Evolutionary conservation across 2,888 invertebrate species (phyloP).

Genomic region (Lasius platythorax): DNA sequence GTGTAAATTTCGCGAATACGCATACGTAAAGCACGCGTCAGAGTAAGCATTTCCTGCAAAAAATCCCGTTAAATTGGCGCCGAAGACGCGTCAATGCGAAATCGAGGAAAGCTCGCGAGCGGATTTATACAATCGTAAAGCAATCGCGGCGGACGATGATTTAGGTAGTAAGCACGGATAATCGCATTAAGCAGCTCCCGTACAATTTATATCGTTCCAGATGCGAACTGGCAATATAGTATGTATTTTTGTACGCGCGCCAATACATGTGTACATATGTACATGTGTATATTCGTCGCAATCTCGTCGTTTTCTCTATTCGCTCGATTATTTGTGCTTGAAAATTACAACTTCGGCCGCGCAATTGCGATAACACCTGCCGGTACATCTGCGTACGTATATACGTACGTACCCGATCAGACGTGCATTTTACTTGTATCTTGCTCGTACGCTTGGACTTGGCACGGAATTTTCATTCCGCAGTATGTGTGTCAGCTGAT

Average conservation of each 20-base stretch:
- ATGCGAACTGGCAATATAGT: not conserved
- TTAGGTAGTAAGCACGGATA: conserved; percentile 32
- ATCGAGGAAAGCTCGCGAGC: not conserved
- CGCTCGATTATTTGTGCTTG: conserved; percentile 55
- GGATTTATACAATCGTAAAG: conserved; percentile 44
- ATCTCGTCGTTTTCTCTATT: conserved; percentile 53
- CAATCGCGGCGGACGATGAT: conserved; percentile 34
- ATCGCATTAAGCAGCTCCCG: conserved; percentile 29
- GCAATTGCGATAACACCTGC: conserved; percentile 69
- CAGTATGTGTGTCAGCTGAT: conserved; percentile 48
- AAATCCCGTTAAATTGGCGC: not conserved
- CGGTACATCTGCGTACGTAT: conserved; percentile 35
- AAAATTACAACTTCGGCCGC: conserved; percentile 59
- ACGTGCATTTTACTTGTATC: conserved; percentile 27
- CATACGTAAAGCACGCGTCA: conserved; percentile 15
- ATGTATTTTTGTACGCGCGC: not conserved
- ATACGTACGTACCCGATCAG: not conserved
- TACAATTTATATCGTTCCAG: conserved; percentile 38
- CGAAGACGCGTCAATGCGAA: conserved; percentile 15
- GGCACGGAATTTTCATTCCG: conserved; percentile 53
- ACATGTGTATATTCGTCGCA: conserved; percentile 45
- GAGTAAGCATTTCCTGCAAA: conserved; percentile 9
- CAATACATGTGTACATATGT: no score
- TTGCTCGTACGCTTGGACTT: conserved; percentile 7
- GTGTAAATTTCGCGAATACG: conserved; percentile 16